A percentile compares a stretch with the other conserved stretches of the same genome.
phyloP scores from a whole-genome alignment of 2,113 vertebrate genomes.

The Loxodonta africana region DNA sequence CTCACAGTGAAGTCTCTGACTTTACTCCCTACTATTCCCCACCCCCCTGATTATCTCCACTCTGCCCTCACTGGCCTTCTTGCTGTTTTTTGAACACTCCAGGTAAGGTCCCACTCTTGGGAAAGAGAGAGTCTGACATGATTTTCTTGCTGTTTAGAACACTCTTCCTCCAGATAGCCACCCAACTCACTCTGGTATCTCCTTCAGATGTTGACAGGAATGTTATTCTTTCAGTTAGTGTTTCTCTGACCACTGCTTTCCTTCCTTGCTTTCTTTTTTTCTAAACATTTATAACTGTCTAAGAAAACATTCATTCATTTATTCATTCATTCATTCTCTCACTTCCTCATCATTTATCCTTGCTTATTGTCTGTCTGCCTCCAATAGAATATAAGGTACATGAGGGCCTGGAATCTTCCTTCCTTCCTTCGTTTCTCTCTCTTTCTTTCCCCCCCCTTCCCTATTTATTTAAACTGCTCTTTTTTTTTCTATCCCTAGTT shows the following conservation, averaged over 20 bases:
- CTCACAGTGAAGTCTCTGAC: neutral
- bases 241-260: neutral
- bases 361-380: no score
- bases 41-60: neutral
- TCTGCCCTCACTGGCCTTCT: rapidly evolving
- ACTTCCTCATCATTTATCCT: no score
- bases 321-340: no score
- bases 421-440: no score
- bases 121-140: rapidly evolving
- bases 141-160: neutral
- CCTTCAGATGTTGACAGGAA: neutral
- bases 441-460: no score
- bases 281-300: neutral
- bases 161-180: no score
- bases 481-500: neutral
- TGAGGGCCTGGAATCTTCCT: no score
- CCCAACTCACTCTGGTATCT: rapidly evolving
- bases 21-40: neutral
- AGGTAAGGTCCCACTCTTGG: neutral
- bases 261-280: neutral
- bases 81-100: neutral
- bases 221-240: rapidly evolving
- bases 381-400: no score
- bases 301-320: neutral
- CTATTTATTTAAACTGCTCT: no score